These are phyloP conservation scores for Agrenia bidenticulata DNA, from an alignment of 2,888 invertebrate species.

Conservation along the genomic window DNA sequence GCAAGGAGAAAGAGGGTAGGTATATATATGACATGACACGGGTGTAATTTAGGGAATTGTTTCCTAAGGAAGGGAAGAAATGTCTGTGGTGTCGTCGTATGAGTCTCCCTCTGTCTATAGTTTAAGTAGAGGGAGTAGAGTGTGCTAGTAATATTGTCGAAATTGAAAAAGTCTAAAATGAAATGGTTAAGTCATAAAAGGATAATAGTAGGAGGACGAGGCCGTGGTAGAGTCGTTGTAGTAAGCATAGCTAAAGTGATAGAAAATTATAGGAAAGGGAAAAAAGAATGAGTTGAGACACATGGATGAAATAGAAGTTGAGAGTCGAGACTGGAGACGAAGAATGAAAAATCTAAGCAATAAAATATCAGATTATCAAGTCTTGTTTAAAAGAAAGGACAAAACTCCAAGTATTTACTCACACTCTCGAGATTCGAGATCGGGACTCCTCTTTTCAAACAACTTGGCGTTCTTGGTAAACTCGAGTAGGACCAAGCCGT, in stretches of 20 bases:
- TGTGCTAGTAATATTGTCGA: conserved; percentile 34
- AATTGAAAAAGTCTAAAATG: conserved; percentile 46
- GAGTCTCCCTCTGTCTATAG: conserved; percentile 5
- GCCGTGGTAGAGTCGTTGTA: conserved; percentile 4
- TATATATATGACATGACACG: too few species aligned
- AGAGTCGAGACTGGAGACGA: conserved; percentile 18
- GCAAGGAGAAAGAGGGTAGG: too few species aligned
- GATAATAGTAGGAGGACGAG: conserved; percentile 30
- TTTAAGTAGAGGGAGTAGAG: not conserved
- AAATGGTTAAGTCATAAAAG: conserved; percentile 43
- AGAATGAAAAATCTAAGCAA: conserved; percentile 46
- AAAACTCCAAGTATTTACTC: conserved; percentile 28
- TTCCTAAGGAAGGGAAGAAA: too few species aligned
- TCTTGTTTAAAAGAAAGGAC: conserved; percentile 44
- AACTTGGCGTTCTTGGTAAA: too few species aligned
- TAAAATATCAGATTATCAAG: conserved; percentile 50
- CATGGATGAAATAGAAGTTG: conserved; percentile 26
- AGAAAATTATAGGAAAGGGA: conserved; percentile 4
- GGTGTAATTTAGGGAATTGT: too few species aligned
- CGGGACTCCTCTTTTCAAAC: too few species aligned
- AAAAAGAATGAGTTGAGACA: conserved; percentile 27
- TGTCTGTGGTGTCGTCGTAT: too few species aligned
- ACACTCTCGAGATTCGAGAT: conserved; percentile 3
- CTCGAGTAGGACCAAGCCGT: too few species aligned
- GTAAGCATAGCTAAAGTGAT: conserved; percentile 3